phyloP scores from a whole-genome alignment of 2,888 invertebrate species.

The Rhagophthalmus giganteus region DNA sequence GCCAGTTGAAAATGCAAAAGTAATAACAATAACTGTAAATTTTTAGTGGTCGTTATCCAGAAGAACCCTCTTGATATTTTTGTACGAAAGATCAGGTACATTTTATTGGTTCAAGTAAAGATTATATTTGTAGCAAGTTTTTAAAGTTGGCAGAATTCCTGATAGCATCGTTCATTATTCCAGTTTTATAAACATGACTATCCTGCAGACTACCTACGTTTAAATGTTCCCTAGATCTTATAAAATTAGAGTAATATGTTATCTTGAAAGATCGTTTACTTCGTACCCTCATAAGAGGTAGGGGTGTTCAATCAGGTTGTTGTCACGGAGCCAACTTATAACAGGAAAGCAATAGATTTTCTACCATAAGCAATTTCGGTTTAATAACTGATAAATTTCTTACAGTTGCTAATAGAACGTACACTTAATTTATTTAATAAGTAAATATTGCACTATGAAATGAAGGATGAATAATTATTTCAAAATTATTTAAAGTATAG shows the following conservation, averaged over 20 bases:
- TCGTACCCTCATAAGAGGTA: conserved; percentile 22
- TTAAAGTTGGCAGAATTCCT: conserved; percentile 29
- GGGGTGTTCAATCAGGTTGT: conserved; percentile 32
- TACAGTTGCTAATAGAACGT: no score
- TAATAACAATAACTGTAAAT: conserved; percentile 31
- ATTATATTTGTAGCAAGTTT: conserved; percentile 26
- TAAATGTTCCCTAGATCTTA: conserved; percentile 22
- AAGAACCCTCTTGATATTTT: conserved; percentile 19
- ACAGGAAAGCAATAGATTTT: conserved; percentile 29
- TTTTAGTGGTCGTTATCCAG: conserved; percentile 23
- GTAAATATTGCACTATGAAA: no score
- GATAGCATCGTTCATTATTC: conserved; percentile 27
- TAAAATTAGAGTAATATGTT: conserved; percentile 30
- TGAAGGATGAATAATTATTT: no score
- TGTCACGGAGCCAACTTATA: conserved; percentile 34
- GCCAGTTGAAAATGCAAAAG: conserved; percentile 16
- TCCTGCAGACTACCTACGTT: conserved; percentile 21
- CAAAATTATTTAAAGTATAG: no score
- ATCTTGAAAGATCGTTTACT: conserved; percentile 26
- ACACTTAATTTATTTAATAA: no score
- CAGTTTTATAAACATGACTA: conserved; percentile 31
- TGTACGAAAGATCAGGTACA: conserved; percentile 25
- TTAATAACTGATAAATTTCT: conserved; percentile 28
- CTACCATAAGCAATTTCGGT: conserved; percentile 27
- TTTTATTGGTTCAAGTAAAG: conserved; percentile 25